Base-by-base conservation (phyloP, 2,113 vertebrate species). In the Hippocampus guttulatus region DNA sequence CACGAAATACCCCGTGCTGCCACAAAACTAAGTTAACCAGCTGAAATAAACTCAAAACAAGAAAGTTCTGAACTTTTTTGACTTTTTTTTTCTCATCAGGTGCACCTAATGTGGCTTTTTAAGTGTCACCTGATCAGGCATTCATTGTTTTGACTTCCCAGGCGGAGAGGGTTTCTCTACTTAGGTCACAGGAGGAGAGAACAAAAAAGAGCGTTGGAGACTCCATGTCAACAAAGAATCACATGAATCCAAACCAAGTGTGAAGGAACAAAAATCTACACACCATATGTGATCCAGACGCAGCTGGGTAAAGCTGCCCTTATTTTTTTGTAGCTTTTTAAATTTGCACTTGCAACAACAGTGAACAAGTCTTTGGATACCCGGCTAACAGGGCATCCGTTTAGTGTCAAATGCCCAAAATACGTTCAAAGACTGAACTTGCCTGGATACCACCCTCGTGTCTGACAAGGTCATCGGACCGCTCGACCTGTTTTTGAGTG, bases 141-240 rank as follows among this genome's bases (percentile, higher is more conserved):
- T 25, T 65, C 86, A 87, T 87, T 89, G 85, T 88, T 77, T 83
- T 78, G 30, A 78, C 75, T 0, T 84, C 87, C 81, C 86, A 72
- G 63, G 75, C 52, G 54, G 49, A 21, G 27, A 33, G 1, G 18
- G 21, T n/a, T 51, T 80, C 80, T 87, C 86, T 88, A 78, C 85
- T 81, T 85, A 82, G 83, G 74, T 69, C 70, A 64, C 25, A 71
- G 75, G 69, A 76, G 74, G 68, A 75, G 75, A 78, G 75, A 77
- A 88, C 33, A 38, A 88, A 75, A 69, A 51, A 63, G 68, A 69
- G 76, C 61, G 69, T 68, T 7, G 40, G 27, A 2, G 16, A 67
- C 30, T 61, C 18, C n/a, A 54, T 0, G 16, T 75, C 33, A 64
- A 15, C 65, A 41, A 30, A 41, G 76, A 67, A 65, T n/a, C 72